These are phyloP conservation scores for Drosophila fungiperda DNA, from an alignment of 2,888 invertebrate genomes.

Conservation along the genomic window DNA sequence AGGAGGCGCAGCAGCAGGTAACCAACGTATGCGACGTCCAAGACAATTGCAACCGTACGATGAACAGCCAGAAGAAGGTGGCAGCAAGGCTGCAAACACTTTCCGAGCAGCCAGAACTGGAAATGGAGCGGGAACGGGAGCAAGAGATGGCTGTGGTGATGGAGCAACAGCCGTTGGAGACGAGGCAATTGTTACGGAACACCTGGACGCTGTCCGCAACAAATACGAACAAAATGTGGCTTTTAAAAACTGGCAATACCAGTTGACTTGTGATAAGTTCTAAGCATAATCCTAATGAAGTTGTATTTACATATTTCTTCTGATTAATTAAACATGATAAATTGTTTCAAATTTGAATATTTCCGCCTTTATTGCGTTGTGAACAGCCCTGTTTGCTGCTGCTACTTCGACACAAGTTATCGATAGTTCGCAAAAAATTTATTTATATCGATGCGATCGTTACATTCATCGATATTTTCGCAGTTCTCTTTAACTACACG, in stretches of 20 bases:
- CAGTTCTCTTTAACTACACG: slow-evolving; percentile 43
- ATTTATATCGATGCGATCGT: slow-evolving; percentile 14
- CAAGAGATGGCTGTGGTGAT: slow-evolving; percentile 44
- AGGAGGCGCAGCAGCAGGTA: slow-evolving; percentile 20
- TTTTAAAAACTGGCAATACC: slow-evolving; percentile 85
- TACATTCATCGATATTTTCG: slow-evolving; percentile 1
- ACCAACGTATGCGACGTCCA: slow-evolving; percentile 69
- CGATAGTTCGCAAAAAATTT: slow-evolving; percentile 14
- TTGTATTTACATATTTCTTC: slow-evolving; percentile 8
- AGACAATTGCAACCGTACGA: slow-evolving; percentile 74
- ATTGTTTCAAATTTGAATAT: not conserved
- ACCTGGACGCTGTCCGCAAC: slow-evolving; percentile 75
- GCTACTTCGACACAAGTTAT: not conserved
- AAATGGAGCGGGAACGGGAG: slow-evolving; percentile 43
- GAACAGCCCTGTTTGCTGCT: slow-evolving; percentile 14
- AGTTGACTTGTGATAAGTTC: slow-evolving; percentile 85
- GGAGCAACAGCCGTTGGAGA: slow-evolving; percentile 45
- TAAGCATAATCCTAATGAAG: slow-evolving; percentile 48
- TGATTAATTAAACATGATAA: slow-evolving; percentile 15
- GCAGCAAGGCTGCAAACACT: slow-evolving; percentile 63
- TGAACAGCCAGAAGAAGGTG: slow-evolving; percentile 48
- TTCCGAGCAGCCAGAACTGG: slow-evolving; percentile 53
- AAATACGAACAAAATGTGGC: slow-evolving; percentile 81
- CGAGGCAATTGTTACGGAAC: slow-evolving; percentile 62
- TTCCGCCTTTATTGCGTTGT: not conserved